Percentiles rank a stretch among this genome's conserved stretches.
Conservation (phyloP, 2,888 invertebrate species). For the Saturnia pavonia region DNA sequence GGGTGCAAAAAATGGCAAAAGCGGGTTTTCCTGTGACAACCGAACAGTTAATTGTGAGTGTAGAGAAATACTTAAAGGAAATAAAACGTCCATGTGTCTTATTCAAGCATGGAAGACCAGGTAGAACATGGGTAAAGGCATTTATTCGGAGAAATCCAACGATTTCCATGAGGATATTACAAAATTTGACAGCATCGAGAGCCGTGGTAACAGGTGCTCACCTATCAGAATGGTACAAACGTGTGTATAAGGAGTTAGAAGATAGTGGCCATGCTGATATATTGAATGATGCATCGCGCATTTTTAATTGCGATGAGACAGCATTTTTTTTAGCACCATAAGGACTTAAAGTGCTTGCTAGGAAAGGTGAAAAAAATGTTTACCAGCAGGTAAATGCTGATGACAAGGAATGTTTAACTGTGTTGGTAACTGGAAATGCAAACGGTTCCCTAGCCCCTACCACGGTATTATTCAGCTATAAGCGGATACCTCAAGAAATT, state of each 20-base stretch:
- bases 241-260: constrained; percentile 31
- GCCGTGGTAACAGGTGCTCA: constrained; percentile 31
- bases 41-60: constrained; percentile 30
- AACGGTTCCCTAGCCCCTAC: constrained; percentile 27
- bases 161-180: constrained; percentile 33
- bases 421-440: constrained; percentile 27
- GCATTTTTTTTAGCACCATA: constrained; percentile 34
- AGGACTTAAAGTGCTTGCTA: constrained; percentile 17
- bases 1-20: constrained; percentile 28
- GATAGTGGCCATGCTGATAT: constrained; percentile 28
- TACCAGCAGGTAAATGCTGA: constrained; percentile 30
- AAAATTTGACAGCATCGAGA: constrained; percentile 34
- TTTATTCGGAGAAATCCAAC: constrained; percentile 33
- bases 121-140: constrained; percentile 29
- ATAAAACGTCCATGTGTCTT: constrained; percentile 26
- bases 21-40: constrained; percentile 29
- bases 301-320: constrained; percentile 35
- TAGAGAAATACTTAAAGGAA: constrained; percentile 28
- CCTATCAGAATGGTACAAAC: constrained; percentile 32
- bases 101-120: constrained; percentile 29
- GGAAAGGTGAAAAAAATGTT: constrained; percentile 6
- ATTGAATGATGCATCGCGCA: constrained; percentile 29
- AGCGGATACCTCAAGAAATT: constrained; percentile 25
- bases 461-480: constrained; percentile 23
- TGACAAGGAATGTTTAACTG: constrained; percentile 25